Evolutionary conservation across 2,888 invertebrate genomes (phyloP).

Genomic region (Drosophila seclusa): DNA sequence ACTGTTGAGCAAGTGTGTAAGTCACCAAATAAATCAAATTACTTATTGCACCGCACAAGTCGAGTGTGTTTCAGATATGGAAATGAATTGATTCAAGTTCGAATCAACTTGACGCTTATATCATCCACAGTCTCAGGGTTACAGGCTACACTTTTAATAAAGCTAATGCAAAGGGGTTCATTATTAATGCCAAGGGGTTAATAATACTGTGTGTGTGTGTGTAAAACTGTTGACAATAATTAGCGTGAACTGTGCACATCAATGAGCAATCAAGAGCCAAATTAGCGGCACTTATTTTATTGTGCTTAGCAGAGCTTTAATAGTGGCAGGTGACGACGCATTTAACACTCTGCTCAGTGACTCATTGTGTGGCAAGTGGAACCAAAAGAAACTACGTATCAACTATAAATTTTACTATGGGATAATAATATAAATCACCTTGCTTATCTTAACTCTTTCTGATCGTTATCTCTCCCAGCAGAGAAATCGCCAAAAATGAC

Average conservation of each 20-base stretch:
- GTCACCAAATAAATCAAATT: constrained; percentile 22
- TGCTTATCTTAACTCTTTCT: not conserved
- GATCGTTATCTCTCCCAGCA: not conserved
- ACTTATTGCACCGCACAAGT: not conserved
- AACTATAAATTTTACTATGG: constrained; percentile 1
- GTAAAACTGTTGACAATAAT: constrained; percentile 44
- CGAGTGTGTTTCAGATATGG: constrained; percentile 7
- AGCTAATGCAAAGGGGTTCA: constrained; percentile 59
- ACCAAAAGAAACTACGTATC: not conserved
- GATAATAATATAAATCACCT: not conserved
- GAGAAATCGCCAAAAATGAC: not conserved
- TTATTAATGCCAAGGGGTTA: constrained; percentile 60
- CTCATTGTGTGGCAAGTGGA: constrained; percentile 1
- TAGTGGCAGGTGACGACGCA: constrained; percentile 36
- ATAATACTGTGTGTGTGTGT: constrained; percentile 46
- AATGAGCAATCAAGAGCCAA: constrained; percentile 67
- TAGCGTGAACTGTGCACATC: constrained; percentile 59
- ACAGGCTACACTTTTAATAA: constrained; percentile 57
- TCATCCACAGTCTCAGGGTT: constrained; percentile 1
- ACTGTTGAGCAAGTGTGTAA: constrained; percentile 5
- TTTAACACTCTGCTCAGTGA: constrained; percentile 18
- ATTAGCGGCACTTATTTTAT: constrained; percentile 66
- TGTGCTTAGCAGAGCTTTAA: constrained; percentile 52
- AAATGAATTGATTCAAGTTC: constrained; percentile 27
- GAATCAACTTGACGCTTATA: constrained; percentile 17